Conservation (phyloP, 1,140 invertebrate genomes). For the Ctenoplectra terminalis region DNA sequence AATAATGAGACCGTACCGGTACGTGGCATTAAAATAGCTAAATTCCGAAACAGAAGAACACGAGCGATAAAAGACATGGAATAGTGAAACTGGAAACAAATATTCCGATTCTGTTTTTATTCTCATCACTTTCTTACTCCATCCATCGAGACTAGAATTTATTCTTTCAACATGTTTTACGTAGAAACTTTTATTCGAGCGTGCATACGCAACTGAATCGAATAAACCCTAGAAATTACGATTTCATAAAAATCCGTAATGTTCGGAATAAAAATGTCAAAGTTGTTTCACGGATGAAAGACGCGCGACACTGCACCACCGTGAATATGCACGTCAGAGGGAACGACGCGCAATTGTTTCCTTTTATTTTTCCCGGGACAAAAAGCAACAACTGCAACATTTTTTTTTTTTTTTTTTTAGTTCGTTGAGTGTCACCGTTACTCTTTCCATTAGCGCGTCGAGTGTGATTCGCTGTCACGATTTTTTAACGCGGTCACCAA, state of each 20-base stretch:
- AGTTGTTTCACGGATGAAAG: constrained; percentile 46
- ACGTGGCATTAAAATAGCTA: not conserved
- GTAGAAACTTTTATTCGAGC: constrained; percentile 16
- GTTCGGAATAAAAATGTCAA: constrained; percentile 39
- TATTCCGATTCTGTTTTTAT: constrained; percentile 4
- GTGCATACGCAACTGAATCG: constrained; percentile 15
- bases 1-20: not conserved
- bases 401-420: not conserved
- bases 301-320: not conserved
- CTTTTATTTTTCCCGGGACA: constrained; percentile 20
- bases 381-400: constrained; percentile 10
- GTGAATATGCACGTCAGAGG: constrained; percentile 8
- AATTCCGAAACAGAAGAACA: not conserved
- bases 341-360: constrained; percentile 15
- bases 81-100: not conserved
- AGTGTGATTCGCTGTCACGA: constrained; percentile 28
- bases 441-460: constrained; percentile 14
- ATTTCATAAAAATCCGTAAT: constrained; percentile 49
- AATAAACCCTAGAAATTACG: constrained; percentile 40
- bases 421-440: not conserved
- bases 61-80: not conserved
- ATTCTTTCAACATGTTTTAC: constrained; percentile 17
- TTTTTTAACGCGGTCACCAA: not conserved
- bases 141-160: constrained; percentile 3
- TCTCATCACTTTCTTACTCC: not conserved